Percentiles rank a stretch among this genome's conserved stretches.
phyloP scores from a whole-genome alignment of 2,113 vertebrate genomes.

The Etheostoma spectabile region DNA sequence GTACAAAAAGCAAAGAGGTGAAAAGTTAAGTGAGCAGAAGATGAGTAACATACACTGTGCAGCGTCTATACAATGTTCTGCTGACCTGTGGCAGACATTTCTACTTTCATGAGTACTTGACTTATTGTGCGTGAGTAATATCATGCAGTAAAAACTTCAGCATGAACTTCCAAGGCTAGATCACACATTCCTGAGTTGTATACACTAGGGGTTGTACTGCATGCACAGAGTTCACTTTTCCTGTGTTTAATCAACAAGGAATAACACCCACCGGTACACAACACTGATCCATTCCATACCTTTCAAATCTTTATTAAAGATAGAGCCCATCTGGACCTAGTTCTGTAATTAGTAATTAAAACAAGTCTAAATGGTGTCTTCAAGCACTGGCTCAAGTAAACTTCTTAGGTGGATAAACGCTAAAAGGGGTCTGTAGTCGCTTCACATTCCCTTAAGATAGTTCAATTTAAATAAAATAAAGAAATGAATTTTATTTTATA shows the following conservation, averaged over 20 bases:
- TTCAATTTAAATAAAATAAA: not conserved
- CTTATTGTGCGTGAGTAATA: not conserved
- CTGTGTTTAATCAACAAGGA: not conserved
- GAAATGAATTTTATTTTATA: not conserved
- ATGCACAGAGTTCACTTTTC: no score
- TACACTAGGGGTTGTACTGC: not conserved
- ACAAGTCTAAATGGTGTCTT: not conserved
- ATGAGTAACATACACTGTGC: slow-evolving; percentile 9
- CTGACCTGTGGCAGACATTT: slow-evolving; percentile 44
- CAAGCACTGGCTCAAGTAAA: not conserved
- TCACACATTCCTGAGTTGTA: not conserved
- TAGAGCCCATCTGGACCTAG: not conserved
- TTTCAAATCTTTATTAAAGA: not conserved
- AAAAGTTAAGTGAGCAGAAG: slow-evolving; percentile 46
- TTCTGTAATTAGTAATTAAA: not conserved
- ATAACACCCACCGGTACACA: not conserved
- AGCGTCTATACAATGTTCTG: not conserved
- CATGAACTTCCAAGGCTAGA: slow-evolving; percentile 3
- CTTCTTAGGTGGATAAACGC: not conserved
- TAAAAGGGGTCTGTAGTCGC: not conserved
- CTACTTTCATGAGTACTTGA: slow-evolving; percentile 4
- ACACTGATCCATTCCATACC: not conserved
- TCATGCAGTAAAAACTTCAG: not conserved
- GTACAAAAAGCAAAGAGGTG: not conserved
- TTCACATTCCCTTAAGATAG: not conserved